Base-by-base conservation (phyloP, 2,113 vertebrate species). In the Pogona vitticeps region DNA sequence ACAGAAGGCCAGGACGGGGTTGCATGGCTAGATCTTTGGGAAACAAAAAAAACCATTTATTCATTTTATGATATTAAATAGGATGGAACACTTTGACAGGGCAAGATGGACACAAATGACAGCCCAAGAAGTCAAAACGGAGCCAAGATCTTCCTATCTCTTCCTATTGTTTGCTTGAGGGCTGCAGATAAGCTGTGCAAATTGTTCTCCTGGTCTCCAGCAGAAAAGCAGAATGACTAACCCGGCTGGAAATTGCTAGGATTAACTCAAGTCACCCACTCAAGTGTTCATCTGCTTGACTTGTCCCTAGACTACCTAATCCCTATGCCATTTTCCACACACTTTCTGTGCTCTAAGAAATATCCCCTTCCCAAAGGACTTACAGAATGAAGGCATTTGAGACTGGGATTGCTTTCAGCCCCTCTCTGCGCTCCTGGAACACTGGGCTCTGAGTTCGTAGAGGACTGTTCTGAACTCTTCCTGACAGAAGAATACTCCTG, bases 341-440 rank as follows among this genome's bases (percentile, higher is more conserved):
- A 42, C 9, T 83, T 78, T 42, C 61, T 76, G 75, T 68, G 52
- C 8, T 78, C 73, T 21, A 18, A 72, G 21, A 81, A 93, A 86
- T 65, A 82, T 0, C 3, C 33, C 26, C 80, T 2, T 85, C 65
- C 71, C 36, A 68, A 56, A 86, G 52, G 79, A 94, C 94, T 94
- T 93, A 94, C 93, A 0, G 84, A 89, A 90, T 68, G 80, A 93
- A 91, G 76, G 75, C 52, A 75, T 80, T 90, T 20, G 91, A 90
- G 81, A 90, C 75, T 76, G 91, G 59, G 40, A 80, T 65, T 67
- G 56, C 33, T 90, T 91, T 92, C 89, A 90, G 92, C 42, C 89
- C 80, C 73, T 95, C 93, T 86, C 83, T 89, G 38, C 90, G 46
- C 46, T 88, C 88, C 86, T 90, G 93, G 90, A 92, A 92, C 40